Evolutionary conservation across 2,888 invertebrate species (phyloP), one percentile per base, ranked within the genome.

Genomic region (Stenurella melanura): DNA sequence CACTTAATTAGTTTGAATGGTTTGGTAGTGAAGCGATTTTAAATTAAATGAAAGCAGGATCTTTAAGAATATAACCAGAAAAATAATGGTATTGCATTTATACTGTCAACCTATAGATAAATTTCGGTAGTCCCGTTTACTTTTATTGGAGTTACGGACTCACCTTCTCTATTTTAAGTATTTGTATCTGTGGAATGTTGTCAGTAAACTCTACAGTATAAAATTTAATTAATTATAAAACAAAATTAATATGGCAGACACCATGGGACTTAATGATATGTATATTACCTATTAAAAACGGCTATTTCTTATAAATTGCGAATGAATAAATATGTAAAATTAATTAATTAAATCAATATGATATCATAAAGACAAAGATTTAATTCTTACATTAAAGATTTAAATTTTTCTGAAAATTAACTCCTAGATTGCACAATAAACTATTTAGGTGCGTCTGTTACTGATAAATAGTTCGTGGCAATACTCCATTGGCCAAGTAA

Each of bases 1-100:
- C 81, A 80, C 75, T 82, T 83, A 83, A 83, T 82, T 82, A 81
- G 81, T 76, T 78, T 79, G 78, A 82, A 81, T 82, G 73, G 81
- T 79, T 81, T 80, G 75, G 81, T 78, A 78, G 79, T 78, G 68
- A 71, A 50, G 50, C 15, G 12, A 50, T 50, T 82, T 82, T 75
- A 77, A 78, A 76, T 78, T 80, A 81, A 69, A 69, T 19, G 61
- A 50, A 72, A 78, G 74, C 76, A 77, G 79, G 78, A 80, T 79
- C 78, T 73, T 75, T 67, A 73, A 78, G 80, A 50, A 50, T 78
- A 81, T 80, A 79, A 78, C 73, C 71, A 80, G 76, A 76, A 80
- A 81, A 81, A 81, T 82, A 81, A 82, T 82, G 79, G 77, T 75
- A 74, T 17, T 75, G 80, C 75, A 79, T 80, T 81, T 80, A 76